These are phyloP conservation scores for Linyphia triangularis DNA, from an alignment of 2,888 invertebrate species.

Conservation along the genomic window DNA sequence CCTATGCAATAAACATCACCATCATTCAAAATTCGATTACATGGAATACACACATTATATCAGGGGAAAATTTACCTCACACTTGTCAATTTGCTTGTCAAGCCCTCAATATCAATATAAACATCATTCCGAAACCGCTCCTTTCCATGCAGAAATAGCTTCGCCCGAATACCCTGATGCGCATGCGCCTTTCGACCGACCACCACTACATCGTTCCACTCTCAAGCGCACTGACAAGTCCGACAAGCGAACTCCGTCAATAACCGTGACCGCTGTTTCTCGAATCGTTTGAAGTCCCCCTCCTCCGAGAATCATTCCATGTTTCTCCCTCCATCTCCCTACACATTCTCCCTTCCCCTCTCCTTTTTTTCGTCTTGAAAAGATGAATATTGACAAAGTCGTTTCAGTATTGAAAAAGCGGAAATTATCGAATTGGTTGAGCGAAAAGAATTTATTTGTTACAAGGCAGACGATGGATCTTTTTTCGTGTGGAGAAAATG, in stretches of 20 bases:
- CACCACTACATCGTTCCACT: conserved; percentile 53
- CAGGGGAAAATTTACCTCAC: not conserved
- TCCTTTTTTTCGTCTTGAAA: no score
- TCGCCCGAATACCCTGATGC: conserved; percentile 19
- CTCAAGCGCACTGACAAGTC: conserved; percentile 71
- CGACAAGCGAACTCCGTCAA: conserved; percentile 34
- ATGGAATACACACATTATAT: no score
- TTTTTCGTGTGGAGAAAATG: no score
- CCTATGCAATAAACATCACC: not conserved
- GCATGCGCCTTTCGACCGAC: conserved; percentile 18
- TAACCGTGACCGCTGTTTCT: not conserved
- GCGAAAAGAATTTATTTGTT: no score
- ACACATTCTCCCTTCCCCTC: no score
- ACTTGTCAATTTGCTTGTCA: conserved; percentile 64
- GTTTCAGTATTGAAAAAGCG: no score
- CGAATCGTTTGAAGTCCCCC: not conserved
- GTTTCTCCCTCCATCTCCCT: no score
- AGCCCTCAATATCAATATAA: conserved; percentile 41
- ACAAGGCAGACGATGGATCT: no score
- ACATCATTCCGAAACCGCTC: not conserved
- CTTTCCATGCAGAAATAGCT: conserved; percentile 14
- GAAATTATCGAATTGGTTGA: no score
- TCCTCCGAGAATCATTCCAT: no score
- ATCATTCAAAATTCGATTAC: not conserved
- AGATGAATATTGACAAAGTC: no score